These are phyloP conservation scores for Chrysolina oricalcia DNA, from an alignment of 2,888 invertebrate genomes.

Conservation along the genomic window DNA sequence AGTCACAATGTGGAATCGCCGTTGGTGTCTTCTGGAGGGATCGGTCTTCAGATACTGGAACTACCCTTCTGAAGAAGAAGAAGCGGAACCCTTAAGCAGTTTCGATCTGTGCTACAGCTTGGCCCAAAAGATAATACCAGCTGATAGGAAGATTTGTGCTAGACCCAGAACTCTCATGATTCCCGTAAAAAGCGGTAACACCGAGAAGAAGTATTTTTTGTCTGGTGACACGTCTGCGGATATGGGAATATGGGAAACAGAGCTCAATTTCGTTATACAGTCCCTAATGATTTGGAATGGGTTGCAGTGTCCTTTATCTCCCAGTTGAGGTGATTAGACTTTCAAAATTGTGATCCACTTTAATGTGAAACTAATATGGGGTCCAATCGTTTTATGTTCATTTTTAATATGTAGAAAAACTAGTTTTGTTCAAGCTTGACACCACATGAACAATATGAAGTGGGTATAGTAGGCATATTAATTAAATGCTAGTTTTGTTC, in stretches of 20 bases:
- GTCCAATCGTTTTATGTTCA: no score
- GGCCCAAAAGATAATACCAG: slow-evolving; percentile 42
- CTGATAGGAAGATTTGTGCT: slow-evolving; percentile 57
- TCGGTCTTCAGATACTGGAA: slow-evolving; percentile 56
- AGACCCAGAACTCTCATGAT: slow-evolving; percentile 54
- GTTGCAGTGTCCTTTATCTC: slow-evolving; percentile 14
- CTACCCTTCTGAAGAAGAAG: slow-evolving; percentile 58
- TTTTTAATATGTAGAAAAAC: no score
- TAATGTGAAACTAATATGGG: no score
- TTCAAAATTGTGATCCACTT: no score
- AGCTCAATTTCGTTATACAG: slow-evolving; percentile 42
- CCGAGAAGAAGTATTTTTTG: slow-evolving; percentile 50
- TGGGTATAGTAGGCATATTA: no score
- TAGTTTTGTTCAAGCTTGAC: no score
- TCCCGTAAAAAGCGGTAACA: slow-evolving; percentile 36
- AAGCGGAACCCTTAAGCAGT: slow-evolving; percentile 44
- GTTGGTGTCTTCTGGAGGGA: slow-evolving; percentile 58
- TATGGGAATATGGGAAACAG: slow-evolving; percentile 49
- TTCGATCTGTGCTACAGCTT: slow-evolving; percentile 48
- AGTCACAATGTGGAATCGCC: slow-evolving; percentile 54
- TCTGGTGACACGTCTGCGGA: slow-evolving; percentile 50
- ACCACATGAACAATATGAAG: no score
- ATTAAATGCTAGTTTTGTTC: no score
- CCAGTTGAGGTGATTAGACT: background rate
- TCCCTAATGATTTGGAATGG: slow-evolving; percentile 40